Conservation (phyloP, 2,797 vertebrate genomes). For the Perdix hodgsoniae region DNA sequence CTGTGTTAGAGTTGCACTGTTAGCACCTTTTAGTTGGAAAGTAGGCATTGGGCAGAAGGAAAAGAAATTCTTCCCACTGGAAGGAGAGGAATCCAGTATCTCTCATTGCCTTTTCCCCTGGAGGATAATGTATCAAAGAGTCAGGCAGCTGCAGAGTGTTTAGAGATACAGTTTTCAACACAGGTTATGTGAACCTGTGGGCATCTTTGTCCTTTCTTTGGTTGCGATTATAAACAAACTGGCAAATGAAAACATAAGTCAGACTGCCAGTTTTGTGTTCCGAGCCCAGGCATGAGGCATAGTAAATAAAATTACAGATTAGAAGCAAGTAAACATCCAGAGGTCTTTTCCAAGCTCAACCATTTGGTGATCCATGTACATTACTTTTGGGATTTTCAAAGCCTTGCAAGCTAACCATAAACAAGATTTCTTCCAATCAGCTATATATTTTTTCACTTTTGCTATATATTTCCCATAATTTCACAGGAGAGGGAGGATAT, state of each 20-base stretch:
- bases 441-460: not conserved
- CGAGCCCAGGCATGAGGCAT: not conserved
- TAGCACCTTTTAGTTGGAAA: conserved; percentile 10
- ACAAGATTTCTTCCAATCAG: accelerated
- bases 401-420: not conserved
- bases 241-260: not conserved
- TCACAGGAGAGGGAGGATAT: accelerated
- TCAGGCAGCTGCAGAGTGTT: not conserved
- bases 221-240: not conserved
- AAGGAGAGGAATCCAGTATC: not conserved
- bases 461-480: not conserved
- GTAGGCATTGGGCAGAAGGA: not conserved
- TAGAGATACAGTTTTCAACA: not conserved
- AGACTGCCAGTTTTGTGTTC: accelerated
- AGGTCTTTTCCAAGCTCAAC: no score
- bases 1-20: conserved; percentile 34
- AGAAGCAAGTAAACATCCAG: not conserved
- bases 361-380: no score
- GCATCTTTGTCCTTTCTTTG: not conserved
- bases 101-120: not conserved
- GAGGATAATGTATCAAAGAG: not conserved
- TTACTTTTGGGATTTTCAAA: not conserved
- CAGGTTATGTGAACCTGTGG: not conserved
- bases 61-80: accelerated
- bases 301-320: not conserved